These are phyloP conservation scores for Panthera leo DNA, from an alignment of 2,113 vertebrate genomes.

Conservation along the genomic window DNA sequence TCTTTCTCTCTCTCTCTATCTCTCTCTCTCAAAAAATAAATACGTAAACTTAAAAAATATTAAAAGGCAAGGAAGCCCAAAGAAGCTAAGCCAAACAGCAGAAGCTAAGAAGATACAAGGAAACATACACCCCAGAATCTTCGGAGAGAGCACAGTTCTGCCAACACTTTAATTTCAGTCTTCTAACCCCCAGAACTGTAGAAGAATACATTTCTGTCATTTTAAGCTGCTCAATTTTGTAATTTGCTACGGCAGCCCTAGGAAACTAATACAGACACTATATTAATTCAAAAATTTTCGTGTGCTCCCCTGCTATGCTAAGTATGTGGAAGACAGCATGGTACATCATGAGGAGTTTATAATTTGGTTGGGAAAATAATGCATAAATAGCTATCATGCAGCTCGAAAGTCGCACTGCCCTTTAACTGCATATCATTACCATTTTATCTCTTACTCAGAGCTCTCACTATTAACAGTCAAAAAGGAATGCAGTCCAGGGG, in stretches of 20 bases:
- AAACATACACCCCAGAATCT: not conserved
- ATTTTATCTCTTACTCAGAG: not conserved
- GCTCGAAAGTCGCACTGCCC: not conserved
- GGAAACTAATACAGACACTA: not conserved
- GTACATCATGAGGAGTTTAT: not conserved
- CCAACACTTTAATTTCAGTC: not conserved
- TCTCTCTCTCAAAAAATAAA: no score
- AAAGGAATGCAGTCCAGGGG: not conserved
- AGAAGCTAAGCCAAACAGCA: not conserved
- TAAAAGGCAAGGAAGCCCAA: not conserved
- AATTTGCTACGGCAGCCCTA: not conserved
- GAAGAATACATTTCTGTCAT: not conserved
- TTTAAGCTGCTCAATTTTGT: not conserved
- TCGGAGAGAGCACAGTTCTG: not conserved
- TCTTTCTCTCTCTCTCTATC: no score
- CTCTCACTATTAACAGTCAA: not conserved
- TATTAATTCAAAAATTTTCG: not conserved
- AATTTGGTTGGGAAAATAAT: not conserved
- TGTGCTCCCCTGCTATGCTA: not conserved
- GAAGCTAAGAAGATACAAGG: no score
- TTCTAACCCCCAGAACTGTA: not conserved
- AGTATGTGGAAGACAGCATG: not conserved
- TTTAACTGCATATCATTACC: not conserved
- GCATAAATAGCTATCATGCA: not conserved
- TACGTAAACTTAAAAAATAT: no score